A percentile compares a stretch with the other conserved stretches of the same genome.
Evolutionary conservation across 2,797 vertebrate genomes (phyloP).

Genomic region (Brachyalestes nurse): DNA sequence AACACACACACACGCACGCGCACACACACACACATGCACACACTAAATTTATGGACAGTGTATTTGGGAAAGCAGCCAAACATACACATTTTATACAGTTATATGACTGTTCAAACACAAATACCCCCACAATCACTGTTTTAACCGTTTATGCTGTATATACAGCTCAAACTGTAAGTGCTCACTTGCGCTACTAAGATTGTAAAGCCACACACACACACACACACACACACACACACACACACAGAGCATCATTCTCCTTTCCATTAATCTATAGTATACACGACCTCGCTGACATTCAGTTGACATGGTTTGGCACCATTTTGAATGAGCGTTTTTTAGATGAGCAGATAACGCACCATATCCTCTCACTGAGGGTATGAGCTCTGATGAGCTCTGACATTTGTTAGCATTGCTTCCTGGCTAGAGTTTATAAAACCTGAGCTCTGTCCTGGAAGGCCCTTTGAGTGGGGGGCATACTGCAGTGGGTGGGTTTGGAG

Average conservation of each 20-base stretch:
- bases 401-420: constrained; percentile 60
- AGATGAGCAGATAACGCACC: constrained; percentile 52
- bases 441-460: constrained; percentile 48
- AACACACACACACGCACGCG: constrained; percentile 27
- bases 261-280: constrained; percentile 41
- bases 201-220: constrained; percentile 33
- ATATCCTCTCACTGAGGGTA: constrained; percentile 51
- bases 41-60: constrained; percentile 32
- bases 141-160: constrained; percentile 19
- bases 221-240: neutral
- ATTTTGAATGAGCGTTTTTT: constrained; percentile 54
- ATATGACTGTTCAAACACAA: constrained; percentile 16
- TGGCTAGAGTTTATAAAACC: constrained; percentile 55
- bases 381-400: constrained; percentile 52
- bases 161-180: constrained; percentile 22
- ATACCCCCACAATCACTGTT: constrained; percentile 13
- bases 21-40: constrained; percentile 27
- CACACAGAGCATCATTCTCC: constrained; percentile 34
- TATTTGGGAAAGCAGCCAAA: constrained; percentile 15
- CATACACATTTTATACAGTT: constrained; percentile 26
- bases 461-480: constrained; percentile 22
- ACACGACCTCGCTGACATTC: constrained; percentile 45
- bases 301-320: constrained; percentile 60
- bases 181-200: constrained; percentile 6
- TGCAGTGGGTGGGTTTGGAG: constrained; percentile 26